Conservation (phyloP, 2,888 invertebrate species). For the Digitonthophagus gazella region DNA sequence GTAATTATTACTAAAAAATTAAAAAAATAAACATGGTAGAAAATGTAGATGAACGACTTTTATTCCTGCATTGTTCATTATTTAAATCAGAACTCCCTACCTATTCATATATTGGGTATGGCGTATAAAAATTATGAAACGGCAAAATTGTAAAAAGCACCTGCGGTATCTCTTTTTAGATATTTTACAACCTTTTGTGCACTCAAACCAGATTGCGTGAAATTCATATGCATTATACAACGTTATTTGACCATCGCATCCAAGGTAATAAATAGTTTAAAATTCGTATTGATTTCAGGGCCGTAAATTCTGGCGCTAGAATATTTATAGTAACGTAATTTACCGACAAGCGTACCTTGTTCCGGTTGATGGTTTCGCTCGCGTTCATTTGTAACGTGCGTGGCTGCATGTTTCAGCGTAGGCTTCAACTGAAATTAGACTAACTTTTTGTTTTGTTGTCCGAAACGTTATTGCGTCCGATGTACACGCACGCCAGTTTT, state of each 20-base stretch:
- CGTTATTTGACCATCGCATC: neutral
- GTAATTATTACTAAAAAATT: no score
- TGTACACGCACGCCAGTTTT: neutral
- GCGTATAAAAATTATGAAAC: no score
- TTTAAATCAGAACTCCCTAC: no score
- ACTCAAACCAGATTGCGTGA: neutral
- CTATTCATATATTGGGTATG: no score
- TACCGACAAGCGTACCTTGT: neutral
- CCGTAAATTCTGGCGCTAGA: neutral
- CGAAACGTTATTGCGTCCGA: neutral
- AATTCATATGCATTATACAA: neutral
- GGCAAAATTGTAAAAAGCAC: no score
- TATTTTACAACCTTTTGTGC: no score
- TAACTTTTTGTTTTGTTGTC: neutral
- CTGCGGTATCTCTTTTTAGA: no score
- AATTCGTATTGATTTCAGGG: neutral
- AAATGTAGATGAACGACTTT: no score
- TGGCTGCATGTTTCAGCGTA: neutral
- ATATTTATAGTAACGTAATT: neutral
- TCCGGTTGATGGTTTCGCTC: neutral
- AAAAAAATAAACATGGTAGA: no score
- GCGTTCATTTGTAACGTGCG: neutral
- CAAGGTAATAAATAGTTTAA: neutral
- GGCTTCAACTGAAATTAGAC: neutral
- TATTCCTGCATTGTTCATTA: no score